These are phyloP conservation scores for Myathropa florea DNA, from an alignment of 2,888 invertebrate genomes.

Conservation along the genomic window DNA sequence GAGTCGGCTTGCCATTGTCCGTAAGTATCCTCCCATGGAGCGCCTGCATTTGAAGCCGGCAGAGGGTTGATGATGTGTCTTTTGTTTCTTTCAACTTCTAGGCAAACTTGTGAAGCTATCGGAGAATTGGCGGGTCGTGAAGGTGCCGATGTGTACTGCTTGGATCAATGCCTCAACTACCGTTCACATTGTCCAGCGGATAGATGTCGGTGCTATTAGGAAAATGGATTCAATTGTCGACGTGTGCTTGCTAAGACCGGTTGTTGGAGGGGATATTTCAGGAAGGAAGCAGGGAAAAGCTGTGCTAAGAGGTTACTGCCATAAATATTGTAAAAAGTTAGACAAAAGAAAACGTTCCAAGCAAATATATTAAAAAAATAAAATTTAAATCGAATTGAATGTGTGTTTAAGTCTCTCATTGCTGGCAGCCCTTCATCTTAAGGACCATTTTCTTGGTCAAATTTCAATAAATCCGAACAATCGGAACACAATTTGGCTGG, in stretches of 20 bases:
- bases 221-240: slow-evolving; percentile 49
- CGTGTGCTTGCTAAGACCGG: slow-evolving; percentile 45
- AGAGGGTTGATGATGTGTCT: background rate
- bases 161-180: slow-evolving; percentile 92
- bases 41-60: too few species aligned
- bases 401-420: background rate
- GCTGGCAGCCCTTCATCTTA: too few species aligned
- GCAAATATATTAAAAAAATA: slow-evolving; percentile 50
- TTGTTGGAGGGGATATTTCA: background rate
- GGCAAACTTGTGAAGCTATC: slow-evolving; percentile 90
- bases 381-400: background rate
- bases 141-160: slow-evolving; percentile 91
- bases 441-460: too few species aligned
- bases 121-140: slow-evolving; percentile 87
- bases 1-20: slow-evolving; percentile 88
- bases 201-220: slow-evolving; percentile 87
- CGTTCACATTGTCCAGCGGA: slow-evolving; percentile 87
- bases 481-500: too few species aligned
- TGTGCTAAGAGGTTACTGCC: slow-evolving; percentile 69
- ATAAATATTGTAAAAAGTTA: slow-evolving; percentile 65
- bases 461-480: too few species aligned
- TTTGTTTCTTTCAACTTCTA: slow-evolving; percentile 79
- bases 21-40: slow-evolving; percentile 83
- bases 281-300: slow-evolving; percentile 35
- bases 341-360: slow-evolving; percentile 27